Evolutionary conservation across 2,888 invertebrate genomes (phyloP).

Genomic region (Agrypnus murinus): DNA sequence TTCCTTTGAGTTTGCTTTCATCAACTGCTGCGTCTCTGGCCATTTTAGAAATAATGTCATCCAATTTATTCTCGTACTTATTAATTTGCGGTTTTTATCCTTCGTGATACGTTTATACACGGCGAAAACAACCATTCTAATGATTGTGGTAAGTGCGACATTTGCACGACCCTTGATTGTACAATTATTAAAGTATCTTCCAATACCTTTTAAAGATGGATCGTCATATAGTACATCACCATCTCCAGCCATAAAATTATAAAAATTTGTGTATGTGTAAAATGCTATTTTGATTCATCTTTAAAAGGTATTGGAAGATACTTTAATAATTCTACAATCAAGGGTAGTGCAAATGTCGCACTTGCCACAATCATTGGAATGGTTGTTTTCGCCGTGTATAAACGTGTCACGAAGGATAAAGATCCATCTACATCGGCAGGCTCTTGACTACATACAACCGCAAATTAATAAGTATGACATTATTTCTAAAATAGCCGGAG

Average conservation of each 20-base stretch:
- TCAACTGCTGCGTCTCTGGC: conserved; percentile 73
- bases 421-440: conserved; percentile 10
- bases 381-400: conserved; percentile 68
- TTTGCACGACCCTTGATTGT: conserved; percentile 70
- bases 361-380: conserved; percentile 69
- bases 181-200: conserved; percentile 72
- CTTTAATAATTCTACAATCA: conserved; percentile 70
- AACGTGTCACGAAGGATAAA: conserved; percentile 63
- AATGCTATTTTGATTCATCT: conserved; percentile 62
- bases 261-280: not conserved
- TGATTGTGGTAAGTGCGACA: conserved; percentile 72
- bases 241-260: conserved; percentile 36
- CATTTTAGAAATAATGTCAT: conserved; percentile 61
- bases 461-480: too few relatives aligned
- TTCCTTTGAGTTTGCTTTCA: conserved; percentile 80
- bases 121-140: conserved; percentile 65
- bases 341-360: conserved; percentile 72
- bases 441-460: not conserved
- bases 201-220: conserved; percentile 74
- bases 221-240: conserved; percentile 73
- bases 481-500: conserved; percentile 67
- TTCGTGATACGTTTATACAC: conserved; percentile 68
- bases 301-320: conserved; percentile 73
- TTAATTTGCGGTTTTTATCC: conserved; percentile 39
- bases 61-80: too few relatives aligned